A percentile compares a stretch with the other conserved stretches of the same genome.
phyloP scores from a whole-genome alignment of 2,113 vertebrate species.

The Gobiocypris rarus region DNA sequence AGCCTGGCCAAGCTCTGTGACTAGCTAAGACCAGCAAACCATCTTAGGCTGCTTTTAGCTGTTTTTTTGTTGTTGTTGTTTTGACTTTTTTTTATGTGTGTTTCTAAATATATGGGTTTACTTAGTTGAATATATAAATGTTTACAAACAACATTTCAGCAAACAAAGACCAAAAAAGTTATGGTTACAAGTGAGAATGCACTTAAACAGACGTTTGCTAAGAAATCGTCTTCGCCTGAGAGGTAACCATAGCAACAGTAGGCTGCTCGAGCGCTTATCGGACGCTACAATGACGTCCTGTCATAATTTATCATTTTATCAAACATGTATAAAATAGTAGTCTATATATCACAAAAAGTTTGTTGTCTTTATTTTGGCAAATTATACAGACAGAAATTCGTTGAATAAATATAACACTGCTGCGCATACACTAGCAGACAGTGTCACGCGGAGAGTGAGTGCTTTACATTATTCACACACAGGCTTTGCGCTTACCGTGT shows the following conservation, averaged over 20 bases:
- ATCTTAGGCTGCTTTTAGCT: not conserved
- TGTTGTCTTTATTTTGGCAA: not conserved
- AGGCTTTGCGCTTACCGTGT: slow-evolving; percentile 74
- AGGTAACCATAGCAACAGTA: slow-evolving; percentile 22
- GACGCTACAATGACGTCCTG: not conserved
- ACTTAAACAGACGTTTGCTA: not conserved
- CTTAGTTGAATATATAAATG: not conserved
- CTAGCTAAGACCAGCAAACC: not conserved
- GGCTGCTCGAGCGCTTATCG: not conserved
- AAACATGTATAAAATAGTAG: not conserved
- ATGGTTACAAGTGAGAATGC: not conserved
- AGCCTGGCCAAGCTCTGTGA: not conserved
- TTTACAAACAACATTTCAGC: not conserved
- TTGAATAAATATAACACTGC: not conserved
- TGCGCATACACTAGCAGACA: not conserved
- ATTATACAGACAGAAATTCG: not conserved
- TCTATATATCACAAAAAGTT: not conserved
- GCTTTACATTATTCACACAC: not conserved
- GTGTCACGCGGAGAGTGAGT: not conserved
- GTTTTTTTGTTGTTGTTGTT: not conserved
- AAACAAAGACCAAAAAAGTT: not conserved
- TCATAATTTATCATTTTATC: not conserved
- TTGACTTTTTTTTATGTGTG: too few relatives aligned
- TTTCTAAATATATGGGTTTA: not conserved
- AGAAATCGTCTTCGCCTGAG: not conserved